Evolutionary conservation across 1,140 invertebrate species (phyloP).

Genomic region (Lordiphosa stackelbergi): DNA sequence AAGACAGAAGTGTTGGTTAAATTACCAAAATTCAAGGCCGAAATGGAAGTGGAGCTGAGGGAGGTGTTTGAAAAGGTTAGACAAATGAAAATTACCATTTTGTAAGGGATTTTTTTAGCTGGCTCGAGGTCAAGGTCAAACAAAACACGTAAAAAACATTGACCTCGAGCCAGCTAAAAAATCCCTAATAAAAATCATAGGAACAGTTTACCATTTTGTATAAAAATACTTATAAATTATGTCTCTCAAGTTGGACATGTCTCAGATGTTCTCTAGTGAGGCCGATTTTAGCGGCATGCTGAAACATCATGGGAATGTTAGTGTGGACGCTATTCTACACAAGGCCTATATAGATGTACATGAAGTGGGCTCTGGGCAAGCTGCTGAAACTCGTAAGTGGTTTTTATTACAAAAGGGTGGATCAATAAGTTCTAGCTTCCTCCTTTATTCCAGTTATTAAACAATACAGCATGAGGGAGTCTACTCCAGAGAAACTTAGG

Average conservation of each 20-base stretch:
- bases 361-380: slow-evolving; percentile 80
- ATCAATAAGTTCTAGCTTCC: too few species aligned
- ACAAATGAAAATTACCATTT: not conserved
- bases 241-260: slow-evolving; percentile 79
- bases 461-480: too few species aligned
- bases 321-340: slow-evolving; percentile 79
- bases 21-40: slow-evolving; percentile 82
- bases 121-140: too few species aligned
- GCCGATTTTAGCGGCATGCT: slow-evolving; percentile 82
- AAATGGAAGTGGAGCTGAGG: slow-evolving; percentile 78
- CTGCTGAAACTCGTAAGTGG: slow-evolving; percentile 76
- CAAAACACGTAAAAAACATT: too few species aligned
- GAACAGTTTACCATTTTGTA: too few species aligned
- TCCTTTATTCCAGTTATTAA: too few species aligned
- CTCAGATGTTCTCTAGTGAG: slow-evolving; percentile 78
- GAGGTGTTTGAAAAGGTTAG: slow-evolving; percentile 78
- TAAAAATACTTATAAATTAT: not conserved
- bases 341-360: slow-evolving; percentile 81
- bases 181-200: too few species aligned
- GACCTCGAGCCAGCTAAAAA: too few species aligned
- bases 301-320: slow-evolving; percentile 77
- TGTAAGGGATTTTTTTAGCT: too few species aligned
- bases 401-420: not conserved
- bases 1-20: slow-evolving; percentile 77
- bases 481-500: slow-evolving; percentile 8